Evolutionary conservation across 1,140 invertebrate species (phyloP), one percentile per base, ranked within the genome.

Genomic region (Conus betulinus): DNA sequence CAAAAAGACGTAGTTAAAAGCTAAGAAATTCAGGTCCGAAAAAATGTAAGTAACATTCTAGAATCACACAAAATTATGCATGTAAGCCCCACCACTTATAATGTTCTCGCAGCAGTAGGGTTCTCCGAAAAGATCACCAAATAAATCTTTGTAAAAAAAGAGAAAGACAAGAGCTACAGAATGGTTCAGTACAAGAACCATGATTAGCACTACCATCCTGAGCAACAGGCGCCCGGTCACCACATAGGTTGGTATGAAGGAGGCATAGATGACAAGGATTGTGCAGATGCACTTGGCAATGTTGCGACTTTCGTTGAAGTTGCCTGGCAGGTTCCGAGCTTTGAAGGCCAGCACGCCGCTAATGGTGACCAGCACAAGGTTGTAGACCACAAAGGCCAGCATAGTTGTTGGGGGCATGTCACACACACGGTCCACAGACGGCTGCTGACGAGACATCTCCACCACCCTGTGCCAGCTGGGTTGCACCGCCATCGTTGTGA

Each of bases 261-360:
- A 92, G n/a, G 92, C n/a, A 93, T 82, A 63, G n/a, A n/a, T n/a
- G n/a, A n/a, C n/a, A n/a, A n/a, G n/a, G n/a, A n/a, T n/a, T n/a
- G n/a, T n/a, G n/a, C n/a, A n/a, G n/a, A n/a, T n/a, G n/a, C n/a
- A n/a, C n/a, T n/a, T n/a, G n/a, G n/a, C n/a, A n/a, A n/a, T n/a
- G n/a, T n/a, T n/a, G n/a, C n/a, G n/a, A n/a, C n/a, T n/a, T n/a
- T n/a, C n/a, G n/a, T n/a, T n/a, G n/a, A n/a, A n/a, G n/a, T n/a
- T n/a, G n/a, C n/a, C n/a, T n/a, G n/a, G n/a, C n/a, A n/a, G n/a
- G n/a, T 88, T 87, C 4, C 93, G 67, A 13, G 92, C 93, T 83
- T 98, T 96, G 1, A 98, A 97, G 8, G 98, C 98, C 94, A 98
- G 98, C 20, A 98, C 96, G 0, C 98, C 98, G 94, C 98, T 98